A percentile compares a stretch with the other conserved stretches of the same genome.
Evolutionary conservation across 2,797 vertebrate genomes (phyloP).

Genomic region (Picus viridis): DNA sequence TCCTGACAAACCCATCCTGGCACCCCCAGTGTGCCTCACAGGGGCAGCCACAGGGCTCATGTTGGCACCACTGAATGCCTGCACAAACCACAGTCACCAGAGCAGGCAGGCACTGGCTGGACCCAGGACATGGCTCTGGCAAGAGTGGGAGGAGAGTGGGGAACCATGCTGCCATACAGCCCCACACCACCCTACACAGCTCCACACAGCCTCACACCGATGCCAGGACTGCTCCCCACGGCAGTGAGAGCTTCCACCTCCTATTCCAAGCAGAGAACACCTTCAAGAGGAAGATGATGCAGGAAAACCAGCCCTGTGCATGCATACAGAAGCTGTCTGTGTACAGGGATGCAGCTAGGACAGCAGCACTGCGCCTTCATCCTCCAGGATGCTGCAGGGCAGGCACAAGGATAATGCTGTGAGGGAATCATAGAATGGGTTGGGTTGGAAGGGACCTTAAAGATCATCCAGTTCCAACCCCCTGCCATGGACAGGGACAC

Average conservation of each 20-base stretch:
- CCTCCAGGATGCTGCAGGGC: background rate
- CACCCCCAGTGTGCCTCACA: background rate
- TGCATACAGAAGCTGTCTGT: too few relatives aligned
- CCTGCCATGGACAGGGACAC: too few relatives aligned
- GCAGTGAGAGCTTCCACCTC: background rate
- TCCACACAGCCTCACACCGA: too few relatives aligned
- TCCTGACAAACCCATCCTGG: fast-evolving
- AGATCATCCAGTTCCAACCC: too few relatives aligned
- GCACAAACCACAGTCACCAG: background rate
- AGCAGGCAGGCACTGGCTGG: background rate
- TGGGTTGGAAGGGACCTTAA: too few relatives aligned
- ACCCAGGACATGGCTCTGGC: background rate
- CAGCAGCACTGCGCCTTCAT: fast-evolving
- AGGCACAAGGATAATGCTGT: fast-evolving
- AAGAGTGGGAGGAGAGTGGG: too few relatives aligned
- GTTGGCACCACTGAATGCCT: background rate
- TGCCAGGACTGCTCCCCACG: background rate
- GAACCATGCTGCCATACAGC: background rate
- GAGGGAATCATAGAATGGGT: background rate
- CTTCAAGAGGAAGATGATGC: background rate
- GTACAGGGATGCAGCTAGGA: background rate
- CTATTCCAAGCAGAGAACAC: background rate
- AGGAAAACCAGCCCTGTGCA: background rate
- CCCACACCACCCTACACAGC: too few relatives aligned
- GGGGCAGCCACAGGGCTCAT: background rate